Evolutionary conservation across 2,888 invertebrate species (phyloP).

Genomic region (Cosmorhoe ocellata): DNA sequence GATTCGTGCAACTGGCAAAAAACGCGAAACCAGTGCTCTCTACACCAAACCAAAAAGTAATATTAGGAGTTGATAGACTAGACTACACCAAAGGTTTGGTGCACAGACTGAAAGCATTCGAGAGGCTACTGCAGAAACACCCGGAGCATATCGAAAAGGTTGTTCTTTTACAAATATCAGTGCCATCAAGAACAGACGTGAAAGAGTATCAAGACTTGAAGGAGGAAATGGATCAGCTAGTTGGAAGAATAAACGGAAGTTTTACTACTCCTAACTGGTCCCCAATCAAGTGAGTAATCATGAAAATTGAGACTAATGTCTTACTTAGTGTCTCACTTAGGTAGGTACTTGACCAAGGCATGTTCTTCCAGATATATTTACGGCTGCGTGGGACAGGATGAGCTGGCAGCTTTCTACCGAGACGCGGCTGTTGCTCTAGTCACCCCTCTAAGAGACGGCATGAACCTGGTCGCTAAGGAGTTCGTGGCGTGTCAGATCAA

Average conservation of each 20-base stretch:
- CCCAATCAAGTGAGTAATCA: conserved; percentile 85
- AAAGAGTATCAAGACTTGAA: conserved; percentile 95
- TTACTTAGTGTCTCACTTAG: background rate
- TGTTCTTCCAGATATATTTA: conserved; percentile 86
- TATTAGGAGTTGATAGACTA: conserved; percentile 93
- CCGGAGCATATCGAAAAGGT: conserved; percentile 94
- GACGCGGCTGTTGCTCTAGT: conserved; percentile 94
- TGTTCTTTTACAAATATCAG: conserved; percentile 91
- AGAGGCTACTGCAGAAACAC: conserved; percentile 89
- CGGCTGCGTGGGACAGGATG: conserved; percentile 93
- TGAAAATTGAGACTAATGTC: background rate
- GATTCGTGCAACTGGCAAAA: conserved; percentile 91
- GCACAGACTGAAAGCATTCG: conserved; percentile 90
- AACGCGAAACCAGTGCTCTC: conserved; percentile 86
- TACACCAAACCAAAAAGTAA: conserved; percentile 88
- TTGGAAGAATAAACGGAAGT: conserved; percentile 93
- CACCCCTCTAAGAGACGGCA: conserved; percentile 93
- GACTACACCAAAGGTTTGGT: conserved; percentile 96
- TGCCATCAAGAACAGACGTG: conserved; percentile 94
- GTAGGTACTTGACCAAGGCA: background rate
- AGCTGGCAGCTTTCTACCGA: conserved; percentile 92
- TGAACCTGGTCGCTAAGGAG: conserved; percentile 96
- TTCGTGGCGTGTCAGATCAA: conserved; percentile 96
- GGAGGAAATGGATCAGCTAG: conserved; percentile 94
- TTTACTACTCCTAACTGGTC: conserved; percentile 97